These are phyloP conservation scores for Drosophila mulleri DNA, from an alignment of 2,888 invertebrate species.

Conservation along the genomic window DNA sequence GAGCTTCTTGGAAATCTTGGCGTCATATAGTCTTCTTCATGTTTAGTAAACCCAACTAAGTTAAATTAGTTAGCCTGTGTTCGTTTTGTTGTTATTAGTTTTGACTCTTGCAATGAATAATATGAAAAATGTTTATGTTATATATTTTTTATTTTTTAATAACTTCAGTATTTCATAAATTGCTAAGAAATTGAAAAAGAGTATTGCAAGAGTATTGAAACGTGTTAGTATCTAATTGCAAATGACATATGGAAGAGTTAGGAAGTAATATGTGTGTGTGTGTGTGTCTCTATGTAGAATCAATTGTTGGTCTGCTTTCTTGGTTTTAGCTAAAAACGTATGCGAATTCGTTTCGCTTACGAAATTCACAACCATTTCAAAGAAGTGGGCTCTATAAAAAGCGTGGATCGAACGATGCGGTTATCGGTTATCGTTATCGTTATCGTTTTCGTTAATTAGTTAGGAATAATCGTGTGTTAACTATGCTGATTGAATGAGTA, in stretches of 20 bases:
- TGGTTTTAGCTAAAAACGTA: slow-evolving; percentile 37
- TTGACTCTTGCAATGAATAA: neutral
- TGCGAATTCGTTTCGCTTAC: slow-evolving; percentile 22
- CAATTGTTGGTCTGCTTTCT: slow-evolving; percentile 48
- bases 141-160: too few species aligned
- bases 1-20: neutral
- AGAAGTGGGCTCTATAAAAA: slow-evolving; percentile 31
- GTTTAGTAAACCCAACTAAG: neutral
- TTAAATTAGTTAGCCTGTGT: neutral
- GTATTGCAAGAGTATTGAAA: neutral
- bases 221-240: neutral
- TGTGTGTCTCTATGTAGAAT: slow-evolving; percentile 1
- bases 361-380: slow-evolving; percentile 69
- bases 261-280: slow-evolving; percentile 17
- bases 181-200: neutral
- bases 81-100: neutral
- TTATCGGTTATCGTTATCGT: neutral
- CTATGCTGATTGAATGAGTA: slow-evolving; percentile 16
- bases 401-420: slow-evolving; percentile 9
- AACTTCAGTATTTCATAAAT: neutral
- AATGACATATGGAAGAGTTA: slow-evolving; percentile 1
- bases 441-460: neutral
- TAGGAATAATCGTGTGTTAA: slow-evolving; percentile 13
- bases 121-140: neutral
- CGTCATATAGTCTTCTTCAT: neutral